Conservation (phyloP, 2,113 vertebrate genomes). For the Steatornis caripensis region DNA sequence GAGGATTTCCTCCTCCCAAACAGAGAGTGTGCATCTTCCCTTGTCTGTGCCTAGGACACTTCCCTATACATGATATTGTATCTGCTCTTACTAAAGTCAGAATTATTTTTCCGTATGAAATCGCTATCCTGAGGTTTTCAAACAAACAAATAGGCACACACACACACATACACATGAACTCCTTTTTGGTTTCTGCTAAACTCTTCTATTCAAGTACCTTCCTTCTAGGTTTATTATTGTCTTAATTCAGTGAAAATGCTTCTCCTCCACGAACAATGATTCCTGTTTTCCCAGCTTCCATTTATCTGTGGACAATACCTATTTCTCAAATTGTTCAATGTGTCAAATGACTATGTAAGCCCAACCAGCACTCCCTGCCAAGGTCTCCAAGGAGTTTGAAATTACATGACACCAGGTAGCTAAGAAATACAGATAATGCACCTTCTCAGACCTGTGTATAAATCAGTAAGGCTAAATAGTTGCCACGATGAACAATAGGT, state of each 20-base stretch:
- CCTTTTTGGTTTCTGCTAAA: neutral
- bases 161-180: neutral
- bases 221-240: neutral
- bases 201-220: neutral
- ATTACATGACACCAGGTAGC: neutral
- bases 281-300: neutral
- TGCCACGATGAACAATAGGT: neutral
- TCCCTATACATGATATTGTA: neutral
- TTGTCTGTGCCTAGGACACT: neutral
- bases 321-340: neutral
- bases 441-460: neutral
- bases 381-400: neutral
- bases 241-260: neutral
- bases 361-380: neutral
- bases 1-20: neutral
- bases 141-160: neutral
- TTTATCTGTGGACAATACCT: neutral
- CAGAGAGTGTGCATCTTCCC: fast-evolving
- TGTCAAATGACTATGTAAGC: neutral
- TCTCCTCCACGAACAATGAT: neutral
- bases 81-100: neutral
- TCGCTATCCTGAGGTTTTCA: neutral
- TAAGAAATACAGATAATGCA: neutral
- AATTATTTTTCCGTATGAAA: neutral
- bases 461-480: neutral